Base-by-base conservation (phyloP, 2,888 invertebrate genomes). In the Suillia variegata region DNA sequence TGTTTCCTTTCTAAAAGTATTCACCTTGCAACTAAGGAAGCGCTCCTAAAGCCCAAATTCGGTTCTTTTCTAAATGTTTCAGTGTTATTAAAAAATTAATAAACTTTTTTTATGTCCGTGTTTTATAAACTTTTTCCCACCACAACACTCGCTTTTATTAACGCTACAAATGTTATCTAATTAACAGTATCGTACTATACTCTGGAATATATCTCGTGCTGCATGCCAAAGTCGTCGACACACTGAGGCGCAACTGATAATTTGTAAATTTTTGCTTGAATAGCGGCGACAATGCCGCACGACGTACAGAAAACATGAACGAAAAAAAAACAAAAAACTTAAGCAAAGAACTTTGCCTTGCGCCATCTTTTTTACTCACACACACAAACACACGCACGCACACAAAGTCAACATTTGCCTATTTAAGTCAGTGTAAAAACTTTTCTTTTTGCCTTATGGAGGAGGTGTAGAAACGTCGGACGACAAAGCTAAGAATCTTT, bases 221-320 rank as follows among this genome's bases (percentile, higher is more conserved):
- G 31, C 31, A 12, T 31, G 31, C 6, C 31, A 6, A 31, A 31
- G 6, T 31, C 31, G 6, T 8, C 10, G 3, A 5, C 38, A 38
- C 38, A 38, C 38, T n/a, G 15, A n/a, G 38, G 3, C 38, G n/a
- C 38, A 59, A 52, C 67, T 68, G 74, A 71, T 75, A 74, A 74
- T 73, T 74, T 73, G 74, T 70, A 71, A 74, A 74, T 75, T 67
- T 66, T 59, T 61, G 67, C 67, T 71, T 71, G 70, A 71, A 71
- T 75, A 67, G 70, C 74, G 65, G 65, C 70, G 73, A 70, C 73
- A 71, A 73, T 70, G 70, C 69, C 67, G 70, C 70, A 63, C 65
- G 47, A 22, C 56, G 58, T 33, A 24, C 49, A 45, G 45, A 55
- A 24, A 45, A 50, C 51, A 22, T n/a, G n/a, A n/a, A n/a, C n/a